Conservation (phyloP, 1,140 invertebrate genomes). For the Thaumatotibia leucotreta region DNA sequence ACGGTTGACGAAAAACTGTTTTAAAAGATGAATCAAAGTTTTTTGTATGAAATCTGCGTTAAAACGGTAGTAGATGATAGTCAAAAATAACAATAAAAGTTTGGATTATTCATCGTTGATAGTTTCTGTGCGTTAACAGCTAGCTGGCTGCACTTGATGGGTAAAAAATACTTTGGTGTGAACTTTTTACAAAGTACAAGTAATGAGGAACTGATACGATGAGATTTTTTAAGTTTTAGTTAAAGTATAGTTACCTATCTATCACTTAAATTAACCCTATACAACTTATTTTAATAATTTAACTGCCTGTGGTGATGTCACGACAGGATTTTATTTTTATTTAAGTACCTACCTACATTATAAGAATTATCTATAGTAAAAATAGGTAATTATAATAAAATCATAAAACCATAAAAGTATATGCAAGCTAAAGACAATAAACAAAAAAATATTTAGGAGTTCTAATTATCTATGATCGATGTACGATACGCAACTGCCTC, state of each 20-base stretch:
- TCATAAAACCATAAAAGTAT: too few species aligned
- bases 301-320: too few species aligned
- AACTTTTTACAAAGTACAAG: too few species aligned
- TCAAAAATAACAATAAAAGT: slow-evolving; percentile 25
- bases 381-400: too few species aligned
- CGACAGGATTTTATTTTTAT: too few species aligned
- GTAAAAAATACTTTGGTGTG: not conserved
- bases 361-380: too few species aligned
- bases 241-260: too few species aligned
- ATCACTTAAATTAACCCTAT: too few species aligned
- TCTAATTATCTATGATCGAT: not conserved
- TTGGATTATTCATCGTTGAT: slow-evolving; percentile 30
- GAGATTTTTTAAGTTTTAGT: too few species aligned
- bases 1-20: slow-evolving; percentile 41
- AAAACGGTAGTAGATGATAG: slow-evolving; percentile 31
- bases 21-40: slow-evolving; percentile 22
- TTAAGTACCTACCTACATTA: too few species aligned
- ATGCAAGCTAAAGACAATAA: not conserved
- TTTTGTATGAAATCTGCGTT: slow-evolving; percentile 37
- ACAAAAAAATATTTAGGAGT: not conserved
- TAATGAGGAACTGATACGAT: too few species aligned
- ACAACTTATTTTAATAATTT: too few species aligned
- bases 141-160: not conserved
- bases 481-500: not conserved
- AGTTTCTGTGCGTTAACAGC: slow-evolving; percentile 18